Conservation (phyloP, 1,140 invertebrate genomes). For the Drosophila watanabei region DNA sequence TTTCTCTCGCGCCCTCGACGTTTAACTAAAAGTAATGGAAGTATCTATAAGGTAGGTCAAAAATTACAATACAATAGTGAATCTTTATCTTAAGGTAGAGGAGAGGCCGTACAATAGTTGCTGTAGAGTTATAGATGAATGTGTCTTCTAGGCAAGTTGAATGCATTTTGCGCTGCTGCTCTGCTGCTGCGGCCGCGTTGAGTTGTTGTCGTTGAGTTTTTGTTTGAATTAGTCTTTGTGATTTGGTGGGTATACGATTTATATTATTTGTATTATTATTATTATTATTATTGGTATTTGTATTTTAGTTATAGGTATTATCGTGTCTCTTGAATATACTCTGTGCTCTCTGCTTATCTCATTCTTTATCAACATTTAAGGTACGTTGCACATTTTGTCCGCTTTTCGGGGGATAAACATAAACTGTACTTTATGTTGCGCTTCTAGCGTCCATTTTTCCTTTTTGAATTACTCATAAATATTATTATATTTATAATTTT, state of each 20-base stretch:
- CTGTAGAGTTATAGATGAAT: slow-evolving; percentile 33
- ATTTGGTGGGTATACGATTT: slow-evolving; percentile 78
- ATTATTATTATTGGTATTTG: slow-evolving; percentile 36
- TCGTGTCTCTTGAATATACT: slow-evolving; percentile 50
- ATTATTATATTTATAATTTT: slow-evolving; percentile 81
- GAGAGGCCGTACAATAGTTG: slow-evolving; percentile 56
- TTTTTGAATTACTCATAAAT: slow-evolving; percentile 81
- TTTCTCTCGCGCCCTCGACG: slow-evolving; percentile 42
- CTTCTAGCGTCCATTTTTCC: slow-evolving; percentile 78
- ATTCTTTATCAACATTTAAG: slow-evolving; percentile 64
- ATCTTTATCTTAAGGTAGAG: slow-evolving; percentile 66
- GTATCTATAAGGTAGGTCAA: slow-evolving; percentile 59
- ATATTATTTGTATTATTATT: slow-evolving; percentile 60
- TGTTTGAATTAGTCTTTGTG: slow-evolving; percentile 78
- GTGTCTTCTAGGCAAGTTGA: slow-evolving; percentile 65
- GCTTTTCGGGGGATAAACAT: slow-evolving; percentile 76
- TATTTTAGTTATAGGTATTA: slow-evolving; percentile 43
- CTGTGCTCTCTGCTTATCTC: slow-evolving; percentile 32
- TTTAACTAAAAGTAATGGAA: slow-evolving; percentile 78
- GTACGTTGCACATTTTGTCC: slow-evolving; percentile 82
- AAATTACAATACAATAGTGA: slow-evolving; percentile 54
- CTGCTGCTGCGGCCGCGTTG: slow-evolving; percentile 57
- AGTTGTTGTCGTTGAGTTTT: slow-evolving; percentile 76
- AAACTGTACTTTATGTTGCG: slow-evolving; percentile 80
- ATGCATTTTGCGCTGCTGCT: slow-evolving; percentile 73